Base-by-base conservation (phyloP, 2,113 vertebrate genomes). In the Acanthochromis polyacanthus region DNA sequence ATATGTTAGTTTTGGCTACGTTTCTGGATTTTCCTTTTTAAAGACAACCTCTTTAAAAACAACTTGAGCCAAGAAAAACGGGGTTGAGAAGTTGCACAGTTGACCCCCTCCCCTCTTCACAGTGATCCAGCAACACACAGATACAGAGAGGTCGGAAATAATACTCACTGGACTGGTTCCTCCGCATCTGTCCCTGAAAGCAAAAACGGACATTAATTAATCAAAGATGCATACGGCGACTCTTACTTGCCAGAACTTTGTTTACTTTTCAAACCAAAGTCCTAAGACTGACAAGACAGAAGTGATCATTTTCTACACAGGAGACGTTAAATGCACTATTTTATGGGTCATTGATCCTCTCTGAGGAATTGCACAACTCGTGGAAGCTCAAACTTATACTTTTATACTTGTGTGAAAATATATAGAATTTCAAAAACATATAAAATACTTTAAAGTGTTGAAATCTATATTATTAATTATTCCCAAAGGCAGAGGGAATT, bases 91-190 rank as follows among this genome's bases (percentile, higher is more conserved):
- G 52, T 73, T 19, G 72, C 79, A 80, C 82, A 81, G 83, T 76
- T 22, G 48, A 75, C 65, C 57, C 20, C 64, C 67, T n/a, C n/a
- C 50, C 52, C 43, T n/a, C 17, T 64, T 63, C 57, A 63, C 55
- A 78, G 75, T 71, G 71, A 17, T 71, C 66, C 78, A 73, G 60
- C 46, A 83, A 80, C 64, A 81, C 45, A 75, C 65, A 63, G 56
- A 82, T 20, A 82, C 23, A 80, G 59, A 73, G 67, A 76, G 75
- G 77, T 81, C 69, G 78, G 68, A 63, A 67, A 65, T 85, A 93
- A 94, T 84, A 97, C 98, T 99, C 95, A 99, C 98, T 98, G 90
- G 97, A 97, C 67, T 95, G 95, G 94, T 98, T 98, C 90, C 94
- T 95, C 91, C 95, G 96, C 92, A 97, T 96, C 89, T 97, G 97